These are phyloP conservation scores for Orchestes rusci DNA, from an alignment of 2,888 invertebrate species.

Conservation along the genomic window DNA sequence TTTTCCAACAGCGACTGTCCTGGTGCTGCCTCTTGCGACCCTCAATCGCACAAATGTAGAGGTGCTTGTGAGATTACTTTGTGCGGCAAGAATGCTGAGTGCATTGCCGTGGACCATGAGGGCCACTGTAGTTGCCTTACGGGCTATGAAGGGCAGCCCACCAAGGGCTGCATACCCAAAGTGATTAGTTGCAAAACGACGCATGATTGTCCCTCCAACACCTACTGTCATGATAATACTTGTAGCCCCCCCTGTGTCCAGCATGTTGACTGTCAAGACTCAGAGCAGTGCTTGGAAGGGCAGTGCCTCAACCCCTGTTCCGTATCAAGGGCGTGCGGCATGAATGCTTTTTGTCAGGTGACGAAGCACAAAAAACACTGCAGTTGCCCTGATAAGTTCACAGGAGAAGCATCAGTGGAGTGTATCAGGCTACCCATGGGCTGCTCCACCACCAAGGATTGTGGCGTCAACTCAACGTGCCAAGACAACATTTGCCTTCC, in stretches of 20 bases:
- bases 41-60: slow-evolving; percentile 70
- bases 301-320: slow-evolving; percentile 78
- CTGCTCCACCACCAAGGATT: slow-evolving; percentile 64
- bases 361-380: slow-evolving; percentile 70
- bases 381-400: slow-evolving; percentile 76
- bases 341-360: slow-evolving; percentile 72
- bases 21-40: slow-evolving; percentile 66
- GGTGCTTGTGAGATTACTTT: slow-evolving; percentile 71
- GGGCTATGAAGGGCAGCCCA: slow-evolving; percentile 69
- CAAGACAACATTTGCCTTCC: slow-evolving; percentile 78
- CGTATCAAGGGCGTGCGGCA: slow-evolving; percentile 69
- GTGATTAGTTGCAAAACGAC: slow-evolving; percentile 65
- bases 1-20: slow-evolving; percentile 74
- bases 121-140: slow-evolving; percentile 71
- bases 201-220: slow-evolving; percentile 67
- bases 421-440: slow-evolving; percentile 78
- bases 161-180: slow-evolving; percentile 66
- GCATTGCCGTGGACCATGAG: slow-evolving; percentile 65
- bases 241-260: slow-evolving; percentile 76
- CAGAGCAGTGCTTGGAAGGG: slow-evolving; percentile 74
- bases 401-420: slow-evolving; percentile 75
- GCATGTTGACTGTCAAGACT: slow-evolving; percentile 70
- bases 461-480: slow-evolving; percentile 64
- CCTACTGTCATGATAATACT: slow-evolving; percentile 72
- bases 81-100: slow-evolving; percentile 82